A percentile compares a stretch with the other conserved stretches of the same genome.
Evolutionary conservation across 2,888 invertebrate genomes (phyloP).

Genomic region (Agrilus cyanescens): DNA sequence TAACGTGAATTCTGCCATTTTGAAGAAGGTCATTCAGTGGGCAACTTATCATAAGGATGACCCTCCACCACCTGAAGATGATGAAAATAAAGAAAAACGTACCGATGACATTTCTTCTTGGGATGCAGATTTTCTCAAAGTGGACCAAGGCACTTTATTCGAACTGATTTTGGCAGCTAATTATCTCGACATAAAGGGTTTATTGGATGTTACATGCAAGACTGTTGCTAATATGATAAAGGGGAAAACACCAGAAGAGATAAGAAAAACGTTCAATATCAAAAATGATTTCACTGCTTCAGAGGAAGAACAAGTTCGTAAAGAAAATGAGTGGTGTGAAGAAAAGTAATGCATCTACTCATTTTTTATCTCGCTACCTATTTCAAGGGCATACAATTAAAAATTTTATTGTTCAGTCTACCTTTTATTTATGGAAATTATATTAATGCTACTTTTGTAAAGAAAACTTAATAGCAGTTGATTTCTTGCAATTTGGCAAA

Average conservation of each 20-base stretch:
- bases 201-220: constrained; percentile 96
- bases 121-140: constrained; percentile 98
- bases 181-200: constrained; percentile 89
- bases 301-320: constrained; percentile 96
- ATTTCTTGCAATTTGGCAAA: no score
- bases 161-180: constrained; percentile 95
- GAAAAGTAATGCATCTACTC: constrained; percentile 49
- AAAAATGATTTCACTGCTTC: constrained; percentile 93
- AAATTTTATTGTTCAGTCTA: not conserved
- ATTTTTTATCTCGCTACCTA: constrained; percentile 1
- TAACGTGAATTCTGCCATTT: constrained; percentile 93
- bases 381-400: not conserved
- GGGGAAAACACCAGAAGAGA: constrained; percentile 95
- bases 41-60: constrained; percentile 92
- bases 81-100: constrained; percentile 95
- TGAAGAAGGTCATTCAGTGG: constrained; percentile 90
- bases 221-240: constrained; percentile 98
- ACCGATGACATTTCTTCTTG: constrained; percentile 98
- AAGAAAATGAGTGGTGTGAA: constrained; percentile 92
- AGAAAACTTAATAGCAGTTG: no score
- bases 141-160: constrained; percentile 93
- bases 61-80: constrained; percentile 90
- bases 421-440: no score
- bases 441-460: no score
- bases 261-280: constrained; percentile 92